A percentile compares a stretch with the other conserved stretches of the same genome.
Conservation (phyloP, 2,888 invertebrate species). For the Drosophila nr. fundita region DNA sequence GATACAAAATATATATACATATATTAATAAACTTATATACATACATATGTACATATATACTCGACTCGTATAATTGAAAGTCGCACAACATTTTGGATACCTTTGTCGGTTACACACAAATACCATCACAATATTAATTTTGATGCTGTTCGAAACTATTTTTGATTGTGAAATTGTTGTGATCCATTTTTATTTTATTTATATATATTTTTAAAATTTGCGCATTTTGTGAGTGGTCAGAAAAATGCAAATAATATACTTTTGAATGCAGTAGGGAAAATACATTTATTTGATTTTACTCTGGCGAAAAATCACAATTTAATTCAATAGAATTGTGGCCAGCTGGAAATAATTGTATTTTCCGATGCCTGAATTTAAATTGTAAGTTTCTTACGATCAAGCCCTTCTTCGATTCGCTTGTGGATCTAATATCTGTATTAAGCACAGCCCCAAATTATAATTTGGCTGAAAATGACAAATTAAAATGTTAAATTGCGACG, state of each 20-base stretch:
- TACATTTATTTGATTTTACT: neutral
- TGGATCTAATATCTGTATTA: too few relatives aligned
- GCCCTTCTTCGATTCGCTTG: too few relatives aligned
- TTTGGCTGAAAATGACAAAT: too few relatives aligned
- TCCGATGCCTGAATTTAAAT: too few relatives aligned
- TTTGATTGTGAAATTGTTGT: slow-evolving; percentile 9
- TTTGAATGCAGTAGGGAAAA: neutral
- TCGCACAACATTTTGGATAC: slow-evolving; percentile 8
- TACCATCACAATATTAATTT: slow-evolving; percentile 1
- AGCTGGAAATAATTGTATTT: too few relatives aligned
- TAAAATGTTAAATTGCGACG: too few relatives aligned
- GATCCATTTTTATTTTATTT: neutral
- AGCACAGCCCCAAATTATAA: too few relatives aligned
- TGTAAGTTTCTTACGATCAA: too few relatives aligned
- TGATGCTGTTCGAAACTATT: slow-evolving; percentile 9
- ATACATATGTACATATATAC: neutral
- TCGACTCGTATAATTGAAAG: slow-evolving; percentile 19
- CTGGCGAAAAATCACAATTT: neutral
- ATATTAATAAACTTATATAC: neutral
- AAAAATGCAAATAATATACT: neutral
- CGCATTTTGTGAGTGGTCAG: neutral
- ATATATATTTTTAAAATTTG: neutral
- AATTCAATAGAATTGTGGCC: neutral
- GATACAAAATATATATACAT: slow-evolving; percentile 12
- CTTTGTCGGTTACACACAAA: slow-evolving; percentile 5